These are phyloP conservation scores for Hypsibius dujardini DNA, from an alignment of 1,140 invertebrate species.

Conservation along the genomic window DNA sequence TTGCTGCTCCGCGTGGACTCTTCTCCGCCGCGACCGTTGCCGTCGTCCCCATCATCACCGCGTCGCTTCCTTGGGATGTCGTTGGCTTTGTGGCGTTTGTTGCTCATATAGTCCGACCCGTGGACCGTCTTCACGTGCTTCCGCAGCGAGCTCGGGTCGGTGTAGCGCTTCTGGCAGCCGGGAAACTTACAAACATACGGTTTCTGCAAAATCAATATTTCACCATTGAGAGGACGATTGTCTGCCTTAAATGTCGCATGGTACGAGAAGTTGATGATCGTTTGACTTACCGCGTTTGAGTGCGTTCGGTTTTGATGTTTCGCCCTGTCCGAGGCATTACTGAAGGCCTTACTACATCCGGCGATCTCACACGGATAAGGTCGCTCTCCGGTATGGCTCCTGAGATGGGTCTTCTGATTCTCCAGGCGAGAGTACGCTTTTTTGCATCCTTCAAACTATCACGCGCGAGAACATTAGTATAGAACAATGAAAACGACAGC, in stretches of 20 bases:
- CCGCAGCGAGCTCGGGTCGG: slow-evolving; percentile 75
- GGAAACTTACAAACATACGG: slow-evolving; percentile 92
- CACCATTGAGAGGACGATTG: too few species aligned
- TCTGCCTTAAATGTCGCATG: too few species aligned
- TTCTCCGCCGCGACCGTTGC: too few species aligned
- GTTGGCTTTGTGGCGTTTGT: slow-evolving; percentile 87
- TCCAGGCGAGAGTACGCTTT: slow-evolving; percentile 93
- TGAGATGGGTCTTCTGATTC: slow-evolving; percentile 89
- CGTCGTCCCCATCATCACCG: slow-evolving; percentile 38
- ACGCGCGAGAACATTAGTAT: too few species aligned
- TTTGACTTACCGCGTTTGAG: slow-evolving; percentile 89
- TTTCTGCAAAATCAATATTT: slow-evolving; percentile 70
- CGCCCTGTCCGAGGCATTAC: slow-evolving; percentile 90
- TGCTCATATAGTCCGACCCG: slow-evolving; percentile 91
- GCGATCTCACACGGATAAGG: slow-evolving; percentile 77
- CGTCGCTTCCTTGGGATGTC: slow-evolving; percentile 31
- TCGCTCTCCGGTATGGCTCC: slow-evolving; percentile 79
- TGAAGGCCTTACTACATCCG: slow-evolving; percentile 92
- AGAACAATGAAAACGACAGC: too few species aligned
- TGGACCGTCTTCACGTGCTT: slow-evolving; percentile 98
- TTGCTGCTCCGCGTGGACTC: slow-evolving; percentile 54
- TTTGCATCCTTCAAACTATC: slow-evolving; percentile 86
- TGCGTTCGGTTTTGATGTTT: slow-evolving; percentile 98
- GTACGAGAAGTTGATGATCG: too few species aligned
- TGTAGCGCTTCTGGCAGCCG: slow-evolving; percentile 90